Percentiles rank a stretch among this genome's conserved stretches.
phyloP scores from a whole-genome alignment of 1,140 invertebrate species.

The Psix sp. region DNA sequence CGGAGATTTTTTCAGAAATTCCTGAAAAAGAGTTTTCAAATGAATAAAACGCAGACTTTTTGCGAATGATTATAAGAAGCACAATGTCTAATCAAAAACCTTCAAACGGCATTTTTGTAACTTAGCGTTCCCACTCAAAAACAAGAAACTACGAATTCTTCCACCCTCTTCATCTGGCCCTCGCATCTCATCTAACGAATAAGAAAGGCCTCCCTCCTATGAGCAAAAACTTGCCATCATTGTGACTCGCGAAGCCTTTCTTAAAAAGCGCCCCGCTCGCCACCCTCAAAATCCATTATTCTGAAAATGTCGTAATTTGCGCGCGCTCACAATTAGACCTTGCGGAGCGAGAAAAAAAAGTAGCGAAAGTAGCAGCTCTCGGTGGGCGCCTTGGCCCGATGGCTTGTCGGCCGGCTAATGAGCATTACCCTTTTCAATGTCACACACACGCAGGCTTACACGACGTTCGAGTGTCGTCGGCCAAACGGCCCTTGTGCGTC shows the following conservation, averaged over 20 bases:
- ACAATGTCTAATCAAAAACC: background rate
- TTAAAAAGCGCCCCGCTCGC: slow-evolving; percentile 5
- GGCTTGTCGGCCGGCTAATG: slow-evolving; percentile 16
- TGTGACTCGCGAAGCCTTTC: slow-evolving; percentile 9
- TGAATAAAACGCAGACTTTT: too few relatives aligned
- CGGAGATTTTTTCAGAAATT: too few relatives aligned
- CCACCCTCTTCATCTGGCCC: background rate
- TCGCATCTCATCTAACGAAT: background rate
- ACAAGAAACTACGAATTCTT: background rate
- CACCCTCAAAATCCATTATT: slow-evolving; percentile 42
- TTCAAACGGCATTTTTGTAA: background rate
- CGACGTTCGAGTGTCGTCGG: slow-evolving; percentile 28
- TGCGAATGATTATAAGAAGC: background rate
- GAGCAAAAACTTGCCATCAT: slow-evolving; percentile 23
- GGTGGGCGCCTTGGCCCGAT: slow-evolving; percentile 6
- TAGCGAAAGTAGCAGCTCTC: slow-evolving; percentile 28
- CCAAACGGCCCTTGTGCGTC: slow-evolving; percentile 15
- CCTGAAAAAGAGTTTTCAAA: too few relatives aligned
- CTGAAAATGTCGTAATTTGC: slow-evolving; percentile 38
- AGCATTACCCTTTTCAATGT: slow-evolving; percentile 49
- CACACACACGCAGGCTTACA: slow-evolving; percentile 35
- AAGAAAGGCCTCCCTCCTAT: background rate
- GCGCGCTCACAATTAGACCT: slow-evolving; percentile 27
- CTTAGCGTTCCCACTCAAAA: background rate
- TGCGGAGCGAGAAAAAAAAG: slow-evolving; percentile 24